Evolutionary conservation across 2,888 invertebrate genomes (phyloP), one percentile per base, ranked within the genome.

Genomic region (Phlogophora meticulosa): DNA sequence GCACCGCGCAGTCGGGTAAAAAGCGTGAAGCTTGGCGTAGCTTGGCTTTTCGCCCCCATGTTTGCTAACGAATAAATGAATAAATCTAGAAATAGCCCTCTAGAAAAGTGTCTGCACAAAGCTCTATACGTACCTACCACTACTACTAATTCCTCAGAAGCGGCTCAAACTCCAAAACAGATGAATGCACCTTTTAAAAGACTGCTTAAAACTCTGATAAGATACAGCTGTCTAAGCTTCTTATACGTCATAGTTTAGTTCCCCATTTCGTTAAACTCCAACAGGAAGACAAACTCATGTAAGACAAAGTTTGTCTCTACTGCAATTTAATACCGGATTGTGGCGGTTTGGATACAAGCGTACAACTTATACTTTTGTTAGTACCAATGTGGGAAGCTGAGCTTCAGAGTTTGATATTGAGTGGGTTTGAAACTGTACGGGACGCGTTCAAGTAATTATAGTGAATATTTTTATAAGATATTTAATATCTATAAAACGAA

Each of bases 261-360:
- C 38, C 40, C 4, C n/a, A 48, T 62, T 67, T 34, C 15, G 46
- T 53, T 52, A 36, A 53, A 34, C 15, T 69, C 10, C 2, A 32
- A 60, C 11, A 62, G 42, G 10, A 49, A 28, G 22, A 36, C 24
- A 28, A 22, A 11, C 24, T 24, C 42, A 20, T 15, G 22, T 10
- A 43, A n/a, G n/a, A 20, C 32, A 43, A 66, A 74, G 74, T 74
- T 66, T 2, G 11, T 9, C 11, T 0, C 13, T 24, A 7, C 20
- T 48, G 24, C 34, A 40, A n/a, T 40, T 15, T 40, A 28, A 67
- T 34, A 40, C 46, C 38, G 34, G 38, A 72, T 24, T 28, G 1
- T 9, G 0, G 46, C 11, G 32, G 66, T 48, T 62, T 72, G 10
- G n/a, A 72, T 11, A 40, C 72, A 71, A 62, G 1, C 34, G n/a